Evolutionary conservation across 2,113 vertebrate genomes (phyloP).

Genomic region (Pedetes capensis): DNA sequence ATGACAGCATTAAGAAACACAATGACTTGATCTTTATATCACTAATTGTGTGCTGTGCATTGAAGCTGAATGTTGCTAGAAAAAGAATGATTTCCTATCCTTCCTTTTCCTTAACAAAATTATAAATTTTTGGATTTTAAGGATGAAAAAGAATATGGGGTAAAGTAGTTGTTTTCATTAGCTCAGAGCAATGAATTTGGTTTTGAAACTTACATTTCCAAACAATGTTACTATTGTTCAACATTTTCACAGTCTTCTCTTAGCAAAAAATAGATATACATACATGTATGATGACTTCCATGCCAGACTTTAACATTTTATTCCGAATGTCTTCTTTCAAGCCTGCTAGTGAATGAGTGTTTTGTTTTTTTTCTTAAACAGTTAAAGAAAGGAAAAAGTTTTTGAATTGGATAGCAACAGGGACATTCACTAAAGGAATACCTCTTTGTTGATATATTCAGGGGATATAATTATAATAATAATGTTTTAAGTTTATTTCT

Average conservation of each 20-base stretch:
- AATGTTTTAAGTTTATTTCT: background rate
- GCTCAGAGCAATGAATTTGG: slow-evolving; percentile 53
- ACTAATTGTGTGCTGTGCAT: background rate
- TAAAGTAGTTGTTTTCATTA: slow-evolving; percentile 48
- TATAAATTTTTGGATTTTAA: background rate
- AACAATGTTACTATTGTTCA: slow-evolving; percentile 62
- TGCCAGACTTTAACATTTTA: slow-evolving; percentile 14
- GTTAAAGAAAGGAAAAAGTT: slow-evolving; percentile 10
- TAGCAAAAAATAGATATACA: slow-evolving; percentile 51
- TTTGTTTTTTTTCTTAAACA: slow-evolving; percentile 26
- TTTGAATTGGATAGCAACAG: background rate
- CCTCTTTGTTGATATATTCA: background rate
- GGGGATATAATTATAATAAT: background rate
- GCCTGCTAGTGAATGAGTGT: background rate
- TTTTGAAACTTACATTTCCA: slow-evolving; percentile 39
- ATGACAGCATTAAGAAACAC: background rate
- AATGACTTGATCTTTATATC: background rate
- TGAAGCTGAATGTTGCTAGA: background rate
- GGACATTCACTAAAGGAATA: background rate
- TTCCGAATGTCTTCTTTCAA: slow-evolving; percentile 1
- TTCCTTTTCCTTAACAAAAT: background rate
- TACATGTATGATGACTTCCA: background rate
- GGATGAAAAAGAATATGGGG: background rate
- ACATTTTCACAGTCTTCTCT: slow-evolving; percentile 1
- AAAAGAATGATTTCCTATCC: background rate